Evolutionary conservation across 2,113 vertebrate genomes (phyloP), one percentile per base, ranked within the genome.

Genomic region (Fulica atra): DNA sequence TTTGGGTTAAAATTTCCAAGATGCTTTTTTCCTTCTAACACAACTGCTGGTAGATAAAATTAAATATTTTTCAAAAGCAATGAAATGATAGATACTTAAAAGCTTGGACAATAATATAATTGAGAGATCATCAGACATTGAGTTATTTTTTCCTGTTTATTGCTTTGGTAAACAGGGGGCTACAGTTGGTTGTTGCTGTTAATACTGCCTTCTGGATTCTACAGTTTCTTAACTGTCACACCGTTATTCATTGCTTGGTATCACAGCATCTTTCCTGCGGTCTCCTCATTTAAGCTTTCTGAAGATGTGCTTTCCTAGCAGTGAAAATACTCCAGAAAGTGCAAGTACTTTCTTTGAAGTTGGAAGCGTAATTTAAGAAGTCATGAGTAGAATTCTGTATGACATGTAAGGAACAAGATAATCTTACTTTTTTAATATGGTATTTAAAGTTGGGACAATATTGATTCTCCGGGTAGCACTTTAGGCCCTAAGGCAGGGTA

Each of bases 361-460:
- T 92, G 73, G 48, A 92, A 88, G 38, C 66, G 28, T 51, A 69
- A 38, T 80, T 91, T 92, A 72, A 91, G 74, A 91, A 83, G 57
- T 35, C 42, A 12, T 12, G 86, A 93, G 53, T 28, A 86, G 80
- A 86, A 86, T 92, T 97, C 74, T 95, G 3, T 95, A 46, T 31
- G 78, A 63, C 38, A 31, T 66, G 63, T 89, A 93, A 95, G 77
- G 84, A 96, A 87, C 44, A 81, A 95, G 87, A 88, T 96, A 86
- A 77, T 95, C 74, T 79, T 91, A 48, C 36, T 93, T 92, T 94
- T 95, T 94, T 72, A 40, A 81, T 81, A 66, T 93, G 42, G 61
- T 95, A 63, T 93, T 96, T 95, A 86, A 93, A 96, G 72, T 81
- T 95, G 91, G 84, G 80, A 78, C 36, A 63, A 15, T 82, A 92